Conservation (phyloP, 2,888 invertebrate genomes). For the Plagodis dolabraria region DNA sequence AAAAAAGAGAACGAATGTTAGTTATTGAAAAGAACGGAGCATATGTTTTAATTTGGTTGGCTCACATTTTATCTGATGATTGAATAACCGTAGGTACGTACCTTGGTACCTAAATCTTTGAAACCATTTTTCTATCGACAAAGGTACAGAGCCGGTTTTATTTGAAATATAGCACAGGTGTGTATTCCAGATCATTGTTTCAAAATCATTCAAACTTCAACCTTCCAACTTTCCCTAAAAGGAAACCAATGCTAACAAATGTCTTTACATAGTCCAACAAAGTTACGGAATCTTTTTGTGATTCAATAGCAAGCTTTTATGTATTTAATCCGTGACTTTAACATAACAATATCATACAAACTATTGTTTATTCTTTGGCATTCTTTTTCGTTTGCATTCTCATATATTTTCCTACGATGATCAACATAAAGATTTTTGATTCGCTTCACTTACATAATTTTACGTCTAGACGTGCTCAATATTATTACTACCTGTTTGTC, state of each 20-base stretch:
- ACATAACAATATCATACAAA: constrained; percentile 13
- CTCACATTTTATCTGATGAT: too few relatives aligned
- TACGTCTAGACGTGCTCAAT: constrained; percentile 35
- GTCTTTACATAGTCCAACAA: neutral
- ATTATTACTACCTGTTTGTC: constrained; percentile 30
- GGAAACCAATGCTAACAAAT: constrained; percentile 8
- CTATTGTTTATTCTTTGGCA: neutral
- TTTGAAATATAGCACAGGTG: too few relatives aligned
- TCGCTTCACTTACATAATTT: constrained; percentile 43
- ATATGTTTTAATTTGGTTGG: too few relatives aligned
- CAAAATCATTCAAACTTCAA: constrained; percentile 5
- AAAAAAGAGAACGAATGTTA: too few relatives aligned
- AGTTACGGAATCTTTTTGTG: constrained; percentile 3
- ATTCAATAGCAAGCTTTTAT: neutral
- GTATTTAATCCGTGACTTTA: constrained; percentile 12
- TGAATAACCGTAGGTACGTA: too few relatives aligned
- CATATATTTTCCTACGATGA: constrained; percentile 6
- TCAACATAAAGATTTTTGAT: constrained; percentile 32
- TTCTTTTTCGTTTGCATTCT: neutral
- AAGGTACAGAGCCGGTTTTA: too few relatives aligned
- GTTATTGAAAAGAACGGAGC: too few relatives aligned
- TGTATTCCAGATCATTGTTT: neutral
- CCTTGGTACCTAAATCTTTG: too few relatives aligned
- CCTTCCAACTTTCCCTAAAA: constrained; percentile 5
- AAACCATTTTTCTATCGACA: too few relatives aligned